Evolutionary conservation across 2,113 vertebrate species (phyloP).

Genomic region (Himantopus leucocephalus): DNA sequence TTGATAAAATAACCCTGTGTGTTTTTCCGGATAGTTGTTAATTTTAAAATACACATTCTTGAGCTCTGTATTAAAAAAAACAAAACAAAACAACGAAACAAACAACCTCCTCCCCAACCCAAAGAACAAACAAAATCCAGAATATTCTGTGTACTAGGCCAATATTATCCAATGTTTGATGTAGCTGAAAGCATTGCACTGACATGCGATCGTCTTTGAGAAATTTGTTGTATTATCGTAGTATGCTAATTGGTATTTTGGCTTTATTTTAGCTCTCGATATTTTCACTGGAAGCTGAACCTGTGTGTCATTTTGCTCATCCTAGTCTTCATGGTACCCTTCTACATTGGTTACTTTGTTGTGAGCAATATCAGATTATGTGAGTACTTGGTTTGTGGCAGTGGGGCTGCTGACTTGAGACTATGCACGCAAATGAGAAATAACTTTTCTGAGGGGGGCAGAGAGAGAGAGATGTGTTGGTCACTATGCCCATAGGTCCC

Average conservation of each 20-base stretch:
- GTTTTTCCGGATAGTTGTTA: background rate
- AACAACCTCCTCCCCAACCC: accelerated
- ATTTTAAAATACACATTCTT: background rate
- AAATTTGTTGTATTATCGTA: background rate
- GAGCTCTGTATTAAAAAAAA: background rate
- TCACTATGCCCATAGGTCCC: background rate
- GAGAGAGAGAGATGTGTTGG: background rate
- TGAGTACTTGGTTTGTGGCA: conserved; percentile 75
- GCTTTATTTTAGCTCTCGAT: conserved; percentile 85
- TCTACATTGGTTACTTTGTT: conserved; percentile 98
- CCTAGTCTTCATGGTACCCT: conserved; percentile 95
- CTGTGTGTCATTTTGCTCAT: conserved; percentile 94
- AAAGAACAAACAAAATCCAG: background rate
- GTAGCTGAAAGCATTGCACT: background rate
- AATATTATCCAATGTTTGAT: background rate
- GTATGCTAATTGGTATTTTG: background rate
- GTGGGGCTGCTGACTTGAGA: background rate
- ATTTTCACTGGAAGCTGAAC: conserved; percentile 99
- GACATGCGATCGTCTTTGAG: background rate
- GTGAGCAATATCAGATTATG: conserved; percentile 96
- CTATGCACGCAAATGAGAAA: background rate
- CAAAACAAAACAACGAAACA: background rate
- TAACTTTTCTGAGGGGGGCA: background rate
- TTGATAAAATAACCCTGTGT: background rate
- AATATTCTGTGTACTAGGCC: background rate